Base-by-base conservation (phyloP, 2,888 invertebrate genomes). In the Alloscopus bannaensis region DNA sequence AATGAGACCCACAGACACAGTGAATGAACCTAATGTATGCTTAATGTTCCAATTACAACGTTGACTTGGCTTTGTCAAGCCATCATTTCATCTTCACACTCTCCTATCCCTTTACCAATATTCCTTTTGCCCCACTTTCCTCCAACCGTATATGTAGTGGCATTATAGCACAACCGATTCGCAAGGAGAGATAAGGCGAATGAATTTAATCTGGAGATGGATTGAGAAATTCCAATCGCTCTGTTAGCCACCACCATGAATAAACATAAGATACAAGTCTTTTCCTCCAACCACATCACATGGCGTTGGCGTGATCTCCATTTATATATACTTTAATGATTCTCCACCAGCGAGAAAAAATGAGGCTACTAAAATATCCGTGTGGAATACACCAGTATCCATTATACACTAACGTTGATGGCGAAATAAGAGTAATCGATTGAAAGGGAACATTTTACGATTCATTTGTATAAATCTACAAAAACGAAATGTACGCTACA, bases 1-100 rank as follows among this genome's bases (percentile, higher is more conserved):
- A 47, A n/a, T 18, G 47, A 47, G 47, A 3, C 8, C 6, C 8
- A 22, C 6, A 52, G 52, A 22, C 24, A 24, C 22, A 52, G 36
- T 36, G 36, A 13, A 8, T 20, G 20, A 52, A 52, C n/a, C n/a
- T n/a, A n/a, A n/a, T n/a, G n/a, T 22, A 4, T 24, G 36, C n/a
- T 52, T 52, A 52, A 52, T 52, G 24, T 52, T n/a, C 52, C 52
- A 52, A 52, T 52, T 52, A 52, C 52, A 52, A 3, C 52, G n/a
- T 22, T 11, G 45, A 45, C 45, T n/a, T 45, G 45, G 3, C 18
- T 45, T 45, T 45, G 8, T 18, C 45, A 16, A 18, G 3, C 18
- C n/a, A n/a, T 45, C 45, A 16, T 16, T 45, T 18, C 4, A 45
- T n/a, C 36, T 6, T 13, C 6, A 36, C 36, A 8, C 36, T 36